Conservation (phyloP, 2,113 vertebrate genomes). For the Anas platyrhynchos region DNA sequence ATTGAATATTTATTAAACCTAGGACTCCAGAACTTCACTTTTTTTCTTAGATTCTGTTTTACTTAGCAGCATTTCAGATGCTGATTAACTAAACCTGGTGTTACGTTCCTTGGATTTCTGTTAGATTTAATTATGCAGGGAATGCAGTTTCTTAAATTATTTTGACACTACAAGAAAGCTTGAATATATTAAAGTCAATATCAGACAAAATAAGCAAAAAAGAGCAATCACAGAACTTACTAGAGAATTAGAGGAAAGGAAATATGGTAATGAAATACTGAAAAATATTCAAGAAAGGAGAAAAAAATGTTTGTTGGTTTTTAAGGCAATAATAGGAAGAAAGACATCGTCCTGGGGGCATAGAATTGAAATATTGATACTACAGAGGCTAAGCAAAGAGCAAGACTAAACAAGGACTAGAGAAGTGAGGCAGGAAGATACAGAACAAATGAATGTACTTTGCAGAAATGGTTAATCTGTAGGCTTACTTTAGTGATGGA, state of each 20-base stretch:
- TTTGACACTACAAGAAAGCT: background rate
- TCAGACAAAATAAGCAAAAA: conserved; percentile 12
- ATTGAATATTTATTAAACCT: background rate
- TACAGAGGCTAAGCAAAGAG: background rate
- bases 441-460: background rate
- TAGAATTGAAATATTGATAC: background rate
- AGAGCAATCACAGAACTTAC: background rate
- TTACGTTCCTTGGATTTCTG: conserved; percentile 1
- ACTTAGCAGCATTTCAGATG: background rate
- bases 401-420: background rate
- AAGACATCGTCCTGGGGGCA: background rate
- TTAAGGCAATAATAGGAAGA: background rate
- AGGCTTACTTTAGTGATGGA: background rate
- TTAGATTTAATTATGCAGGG: conserved; percentile 42
- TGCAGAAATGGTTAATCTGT: background rate
- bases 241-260: background rate
- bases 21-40: background rate
- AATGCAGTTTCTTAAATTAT: background rate
- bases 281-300: background rate
- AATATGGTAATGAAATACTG: background rate
- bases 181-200: conserved; percentile 15
- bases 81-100: conserved; percentile 1
- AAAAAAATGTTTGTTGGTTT: background rate
- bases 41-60: background rate
- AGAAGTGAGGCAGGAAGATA: background rate